Base-by-base conservation (phyloP, 2,113 vertebrate species). In the Ariopsis seemanni region DNA sequence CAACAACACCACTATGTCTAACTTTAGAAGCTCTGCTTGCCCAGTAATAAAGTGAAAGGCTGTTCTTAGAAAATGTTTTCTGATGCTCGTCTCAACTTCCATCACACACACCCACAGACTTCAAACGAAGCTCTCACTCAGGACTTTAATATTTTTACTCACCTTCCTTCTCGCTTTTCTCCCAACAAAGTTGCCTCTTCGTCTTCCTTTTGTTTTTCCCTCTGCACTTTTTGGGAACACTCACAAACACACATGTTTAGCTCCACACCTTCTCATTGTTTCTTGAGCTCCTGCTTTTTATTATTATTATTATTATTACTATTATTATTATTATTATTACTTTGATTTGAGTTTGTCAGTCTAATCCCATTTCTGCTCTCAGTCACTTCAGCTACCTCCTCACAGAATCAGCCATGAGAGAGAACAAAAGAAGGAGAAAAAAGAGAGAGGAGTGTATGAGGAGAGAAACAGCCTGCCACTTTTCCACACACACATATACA, bases 321-420 rank as follows among this genome's bases (percentile, higher is more conserved):
- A 2, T 53, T 78, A n/a, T 52, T 78, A 7, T 52, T 30, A 18
- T 30, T 57, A 22, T 60, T 20, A 57, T 2, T 71, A 84, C 55
- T 75, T 80, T 84, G 80, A 80, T 5, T 75, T 50, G 69, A 87
- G 69, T 53, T 85, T 91, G 87, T 86, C 86, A 85, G 83, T 87
- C 90, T 82, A 88, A 91, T 95, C 92, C 92, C 89, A 90, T 85
- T 89, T 86, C 92, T 90, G 86, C 77, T 85, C 86, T 88, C 83
- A 82, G 88, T 88, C 90, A 89, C 89, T 88, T 22, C 34, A 27
- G 58, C 87, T 81, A 63, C 84, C 86, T 82, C 86, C 82, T 78
- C 65, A 85, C 88, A 80, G 71, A 79, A 85, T 27, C 85, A 86
- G 81, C 69, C 80, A 65, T 74, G 57, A 77, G 42, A 42, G 42